Evolutionary conservation across 2,888 invertebrate genomes (phyloP).

Genomic region (Branchellion lobata): DNA sequence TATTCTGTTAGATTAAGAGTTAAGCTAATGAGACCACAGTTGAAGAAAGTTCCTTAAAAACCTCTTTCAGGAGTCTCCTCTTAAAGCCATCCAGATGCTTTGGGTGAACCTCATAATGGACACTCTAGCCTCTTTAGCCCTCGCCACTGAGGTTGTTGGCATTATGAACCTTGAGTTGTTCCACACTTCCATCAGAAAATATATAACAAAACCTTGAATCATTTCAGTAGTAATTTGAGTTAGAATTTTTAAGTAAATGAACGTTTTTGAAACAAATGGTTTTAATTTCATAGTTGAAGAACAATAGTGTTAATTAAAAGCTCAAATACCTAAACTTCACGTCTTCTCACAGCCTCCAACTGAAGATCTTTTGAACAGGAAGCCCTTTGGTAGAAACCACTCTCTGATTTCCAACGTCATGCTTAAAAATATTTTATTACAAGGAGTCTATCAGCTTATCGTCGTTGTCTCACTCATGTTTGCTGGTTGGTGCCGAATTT

Average conservation of each 20-base stretch:
- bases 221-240: too few relatives aligned
- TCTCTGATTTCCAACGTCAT: conserved; percentile 94
- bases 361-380: conserved; percentile 83
- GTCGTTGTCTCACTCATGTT: conserved; percentile 79
- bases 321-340: too few relatives aligned
- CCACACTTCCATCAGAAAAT: too few relatives aligned
- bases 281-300: too few relatives aligned
- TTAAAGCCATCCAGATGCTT: conserved; percentile 98
- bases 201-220: too few relatives aligned
- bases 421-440: conserved; percentile 99
- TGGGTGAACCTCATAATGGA: conserved; percentile 99
- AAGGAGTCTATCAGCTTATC: conserved; percentile 90
- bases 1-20: too few relatives aligned
- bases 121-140: conserved; percentile 91
- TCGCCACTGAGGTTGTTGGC: conserved; percentile 95
- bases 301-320: too few relatives aligned
- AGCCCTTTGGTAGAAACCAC: conserved; percentile 96
- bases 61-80: conserved; percentile 92
- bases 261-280: too few relatives aligned
- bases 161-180: too few relatives aligned
- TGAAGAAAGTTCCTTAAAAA: too few relatives aligned
- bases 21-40: too few relatives aligned
- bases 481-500: conserved; percentile 20
- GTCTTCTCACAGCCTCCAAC: conserved; percentile 73
- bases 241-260: too few relatives aligned